Conservation (phyloP, 2,888 invertebrate species). For the Cosmorhoe ocellata region DNA sequence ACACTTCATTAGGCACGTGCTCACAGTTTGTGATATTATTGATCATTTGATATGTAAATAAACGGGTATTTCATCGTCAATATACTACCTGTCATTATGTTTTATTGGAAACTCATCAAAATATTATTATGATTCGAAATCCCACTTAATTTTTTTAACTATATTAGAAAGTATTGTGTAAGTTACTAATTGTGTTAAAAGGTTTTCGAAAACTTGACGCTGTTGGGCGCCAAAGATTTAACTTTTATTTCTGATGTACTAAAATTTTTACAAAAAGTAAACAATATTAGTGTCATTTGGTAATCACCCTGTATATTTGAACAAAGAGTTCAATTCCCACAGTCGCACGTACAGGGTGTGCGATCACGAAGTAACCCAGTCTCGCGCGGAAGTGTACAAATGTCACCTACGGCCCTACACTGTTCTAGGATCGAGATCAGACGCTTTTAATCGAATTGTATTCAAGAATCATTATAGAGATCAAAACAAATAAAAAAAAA, state of each 20-base stretch:
- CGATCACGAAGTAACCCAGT: slow-evolving; percentile 76
- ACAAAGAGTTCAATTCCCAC: slow-evolving; percentile 75
- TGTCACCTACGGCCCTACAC: slow-evolving; percentile 77
- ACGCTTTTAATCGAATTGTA: slow-evolving; percentile 42
- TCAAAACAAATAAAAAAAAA: not conserved
- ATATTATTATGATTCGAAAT: slow-evolving; percentile 35
- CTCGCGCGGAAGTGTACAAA: slow-evolving; percentile 75
- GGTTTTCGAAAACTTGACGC: slow-evolving; percentile 6
- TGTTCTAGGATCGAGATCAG: slow-evolving; percentile 57
- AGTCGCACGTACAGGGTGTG: slow-evolving; percentile 76
- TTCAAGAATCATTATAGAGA: slow-evolving; percentile 27
- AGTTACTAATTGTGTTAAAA: slow-evolving; percentile 17
- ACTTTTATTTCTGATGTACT: not conserved
- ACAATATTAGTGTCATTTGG: not conserved
- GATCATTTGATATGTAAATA: slow-evolving; percentile 39
- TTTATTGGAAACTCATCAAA: slow-evolving; percentile 37
- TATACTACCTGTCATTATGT: slow-evolving; percentile 36
- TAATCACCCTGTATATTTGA: slow-evolving; percentile 53
- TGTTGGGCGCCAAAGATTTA: slow-evolving; percentile 11
- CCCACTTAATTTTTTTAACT: slow-evolving; percentile 31
- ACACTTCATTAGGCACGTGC: slow-evolving; percentile 37
- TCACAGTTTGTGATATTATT: slow-evolving; percentile 30
- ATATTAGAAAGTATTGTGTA: slow-evolving; percentile 29
- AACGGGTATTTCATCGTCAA: slow-evolving; percentile 23
- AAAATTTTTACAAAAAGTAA: too few relatives aligned